Evolutionary conservation across 1,140 invertebrate species (phyloP), one percentile per base, ranked within the genome.

Genomic region (Parapsyche elsis): DNA sequence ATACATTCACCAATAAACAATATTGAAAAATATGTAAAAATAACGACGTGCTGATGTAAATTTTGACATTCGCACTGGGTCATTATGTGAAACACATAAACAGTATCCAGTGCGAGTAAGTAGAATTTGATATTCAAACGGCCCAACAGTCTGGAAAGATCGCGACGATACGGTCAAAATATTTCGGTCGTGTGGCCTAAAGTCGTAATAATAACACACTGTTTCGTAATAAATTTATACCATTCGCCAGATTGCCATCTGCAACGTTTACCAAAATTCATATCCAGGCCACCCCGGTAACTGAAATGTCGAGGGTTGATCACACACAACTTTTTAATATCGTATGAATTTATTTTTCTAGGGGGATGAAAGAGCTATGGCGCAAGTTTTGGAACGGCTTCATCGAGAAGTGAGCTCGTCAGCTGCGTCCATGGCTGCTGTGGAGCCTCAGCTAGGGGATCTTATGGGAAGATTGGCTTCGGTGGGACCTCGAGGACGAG

Each of bases 311-410:
- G 30, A 0, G 14, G n/a, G 30, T 73, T 73, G 30, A 1, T 23
- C 5, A 16, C 9, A 9, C 24, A 26, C 5, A 10, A 24, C 5
- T n/a, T 12, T n/a, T 73, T 10, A 38, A 10, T 44, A n/a, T 71
- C 24, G 24, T 2, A 23, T 19, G 64, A 5, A 19, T 9, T 38
- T 38, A 38, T 16, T 49, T 73, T 57, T 73, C 10, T 59, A 83
- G 82, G 80, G 78, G 9, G 82, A 78, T 24, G 79, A 81, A 16
- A 77, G 82, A 24, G 78, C 79, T 14, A 76, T 80, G 12, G 16
- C 81, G 1, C 77, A 76, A 59, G 80, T 78, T 26, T 38, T 83
- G 23, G 82, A 83, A 46, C 74, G 75, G n/a, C 78, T 83, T 0
- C 70, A 78, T 7, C 21, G 38, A 0, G 78, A 80, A 23, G 76